phyloP scores from a whole-genome alignment of 2,888 invertebrate genomes.

The Caenorhabditis panamensis region DNA sequence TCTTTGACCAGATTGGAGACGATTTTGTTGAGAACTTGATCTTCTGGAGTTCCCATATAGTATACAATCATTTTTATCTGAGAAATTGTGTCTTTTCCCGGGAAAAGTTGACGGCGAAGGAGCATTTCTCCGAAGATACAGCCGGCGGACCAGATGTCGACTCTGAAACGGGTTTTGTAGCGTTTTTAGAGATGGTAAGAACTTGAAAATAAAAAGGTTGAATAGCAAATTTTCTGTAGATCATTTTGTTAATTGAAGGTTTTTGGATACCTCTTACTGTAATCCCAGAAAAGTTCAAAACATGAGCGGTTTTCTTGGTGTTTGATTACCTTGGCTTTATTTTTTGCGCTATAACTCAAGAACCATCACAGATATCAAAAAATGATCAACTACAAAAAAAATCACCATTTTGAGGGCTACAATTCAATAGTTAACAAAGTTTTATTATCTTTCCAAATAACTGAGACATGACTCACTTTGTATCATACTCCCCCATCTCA shows the following conservation, averaged over 20 bases:
- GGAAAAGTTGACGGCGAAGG: conserved; percentile 83
- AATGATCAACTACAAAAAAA: too few relatives aligned
- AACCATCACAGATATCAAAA: too few relatives aligned
- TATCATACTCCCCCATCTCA: conserved; percentile 82
- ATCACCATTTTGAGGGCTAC: neutral
- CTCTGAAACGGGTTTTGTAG: conserved; percentile 70
- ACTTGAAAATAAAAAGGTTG: too few relatives aligned
- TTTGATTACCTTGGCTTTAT: too few relatives aligned
- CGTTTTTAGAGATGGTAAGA: too few relatives aligned
- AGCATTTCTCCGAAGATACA: conserved; percentile 84
- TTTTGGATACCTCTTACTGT: too few relatives aligned
- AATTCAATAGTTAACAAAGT: neutral
- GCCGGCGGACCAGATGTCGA: conserved; percentile 84
- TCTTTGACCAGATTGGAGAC: conserved; percentile 82
- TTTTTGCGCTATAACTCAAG: neutral
- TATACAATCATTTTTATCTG: conserved; percentile 82
- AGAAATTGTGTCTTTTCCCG: conserved; percentile 77
- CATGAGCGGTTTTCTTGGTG: too few relatives aligned
- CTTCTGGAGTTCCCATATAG: conserved; percentile 82
- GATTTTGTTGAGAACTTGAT: conserved; percentile 76
- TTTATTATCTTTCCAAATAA: neutral
- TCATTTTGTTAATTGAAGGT: too few relatives aligned
- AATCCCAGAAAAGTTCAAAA: too few relatives aligned
- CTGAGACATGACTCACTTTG: conserved; percentile 76
- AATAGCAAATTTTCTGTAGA: too few relatives aligned